Evolutionary conservation across 2,888 invertebrate species (phyloP).

Genomic region (Galerucella pusilla): DNA sequence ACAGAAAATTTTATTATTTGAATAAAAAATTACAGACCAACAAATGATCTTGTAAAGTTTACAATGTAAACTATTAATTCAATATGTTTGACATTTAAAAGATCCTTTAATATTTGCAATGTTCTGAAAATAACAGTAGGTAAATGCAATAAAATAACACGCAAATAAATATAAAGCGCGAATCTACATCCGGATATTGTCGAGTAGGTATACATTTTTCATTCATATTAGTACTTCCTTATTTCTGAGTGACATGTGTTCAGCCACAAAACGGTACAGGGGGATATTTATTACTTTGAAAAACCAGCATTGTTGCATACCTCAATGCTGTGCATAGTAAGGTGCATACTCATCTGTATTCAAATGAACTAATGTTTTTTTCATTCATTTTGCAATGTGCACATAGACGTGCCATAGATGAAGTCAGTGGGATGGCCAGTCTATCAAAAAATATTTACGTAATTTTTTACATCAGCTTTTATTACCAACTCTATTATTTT

Average conservation of each 20-base stretch:
- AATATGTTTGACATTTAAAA: no score
- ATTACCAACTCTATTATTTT: no score
- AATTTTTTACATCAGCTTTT: not conserved
- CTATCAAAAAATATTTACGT: not conserved
- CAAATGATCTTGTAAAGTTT: no score
- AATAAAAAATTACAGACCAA: no score
- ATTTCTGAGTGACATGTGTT: constrained; percentile 26
- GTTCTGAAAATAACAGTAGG: constrained; percentile 1
- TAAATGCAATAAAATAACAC: not conserved
- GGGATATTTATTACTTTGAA: constrained; percentile 26
- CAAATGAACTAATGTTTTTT: constrained; percentile 29
- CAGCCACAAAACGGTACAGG: constrained; percentile 26
- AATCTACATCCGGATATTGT: constrained; percentile 1
- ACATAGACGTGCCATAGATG: constrained; percentile 19
- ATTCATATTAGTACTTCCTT: constrained; percentile 28
- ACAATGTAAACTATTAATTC: no score
- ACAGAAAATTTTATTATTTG: no score
- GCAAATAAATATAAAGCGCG: constrained; percentile 1
- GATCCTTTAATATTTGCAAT: no score
- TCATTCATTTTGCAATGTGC: constrained; percentile 14
- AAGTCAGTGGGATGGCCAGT: not conserved
- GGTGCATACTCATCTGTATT: constrained; percentile 31
- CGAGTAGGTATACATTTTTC: constrained; percentile 12
- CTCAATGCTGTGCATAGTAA: constrained; percentile 26
- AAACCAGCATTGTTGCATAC: constrained; percentile 26